Evolutionary conservation across 2,797 vertebrate genomes (phyloP).

Genomic region (Sebastes variabilis): DNA sequence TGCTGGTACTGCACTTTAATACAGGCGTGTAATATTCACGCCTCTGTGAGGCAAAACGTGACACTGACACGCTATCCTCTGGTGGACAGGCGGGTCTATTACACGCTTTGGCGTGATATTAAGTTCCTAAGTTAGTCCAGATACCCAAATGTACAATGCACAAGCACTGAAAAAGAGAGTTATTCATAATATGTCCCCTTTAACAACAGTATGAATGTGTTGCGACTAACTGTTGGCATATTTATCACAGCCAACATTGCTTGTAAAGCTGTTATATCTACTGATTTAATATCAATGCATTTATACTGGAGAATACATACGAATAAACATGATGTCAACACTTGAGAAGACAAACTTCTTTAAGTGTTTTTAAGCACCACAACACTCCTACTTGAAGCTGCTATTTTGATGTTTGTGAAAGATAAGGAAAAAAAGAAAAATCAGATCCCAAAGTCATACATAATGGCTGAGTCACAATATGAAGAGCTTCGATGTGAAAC

Average conservation of each 20-base stretch:
- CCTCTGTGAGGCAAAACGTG: too few relatives aligned
- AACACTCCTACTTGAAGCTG: slow-evolving; percentile 14
- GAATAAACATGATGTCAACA: background rate
- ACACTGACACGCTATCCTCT: accelerated
- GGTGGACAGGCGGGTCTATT: too few relatives aligned
- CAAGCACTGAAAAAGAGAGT: too few relatives aligned
- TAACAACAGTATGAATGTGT: background rate
- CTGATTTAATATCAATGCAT: background rate
- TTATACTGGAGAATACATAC: background rate
- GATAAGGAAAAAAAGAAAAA: background rate
- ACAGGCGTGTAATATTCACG: too few relatives aligned
- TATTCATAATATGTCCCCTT: too few relatives aligned
- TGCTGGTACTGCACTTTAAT: too few relatives aligned
- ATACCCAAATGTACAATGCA: too few relatives aligned
- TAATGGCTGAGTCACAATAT: slow-evolving; percentile 59
- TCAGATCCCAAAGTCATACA: slow-evolving; percentile 18
- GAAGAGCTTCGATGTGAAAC: slow-evolving; percentile 23
- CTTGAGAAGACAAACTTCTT: background rate
- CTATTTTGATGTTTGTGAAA: slow-evolving; percentile 20
- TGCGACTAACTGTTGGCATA: background rate
- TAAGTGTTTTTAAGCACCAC: background rate
- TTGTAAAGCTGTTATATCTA: background rate
- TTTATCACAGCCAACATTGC: background rate
- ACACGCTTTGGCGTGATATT: too few relatives aligned
- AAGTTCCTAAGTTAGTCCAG: too few relatives aligned